Percentiles rank a stretch among this genome's conserved stretches.
These are phyloP conservation scores for Ptychodera flava DNA, from an alignment of 35 echinoderm and acorn worm species.

Conservation along the genomic window DNA sequence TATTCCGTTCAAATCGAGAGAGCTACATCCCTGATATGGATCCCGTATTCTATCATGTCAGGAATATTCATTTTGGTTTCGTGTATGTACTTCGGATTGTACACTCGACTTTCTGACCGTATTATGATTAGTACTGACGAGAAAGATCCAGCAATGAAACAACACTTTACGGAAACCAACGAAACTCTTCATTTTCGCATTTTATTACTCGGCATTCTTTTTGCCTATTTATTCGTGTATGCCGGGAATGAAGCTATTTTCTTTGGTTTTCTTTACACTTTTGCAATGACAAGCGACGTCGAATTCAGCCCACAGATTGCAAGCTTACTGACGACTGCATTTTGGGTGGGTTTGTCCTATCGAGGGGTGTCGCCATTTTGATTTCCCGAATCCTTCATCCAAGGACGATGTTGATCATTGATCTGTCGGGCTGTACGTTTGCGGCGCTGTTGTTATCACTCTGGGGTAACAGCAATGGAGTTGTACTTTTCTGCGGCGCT, in stretches of 20 bases:
- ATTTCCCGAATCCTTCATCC: slow-evolving; percentile 54
- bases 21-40: no score
- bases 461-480: slow-evolving; percentile 13
- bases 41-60: no score
- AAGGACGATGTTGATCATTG: slow-evolving; percentile 49
- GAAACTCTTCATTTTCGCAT: no score
- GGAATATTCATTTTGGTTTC: no score
- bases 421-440: slow-evolving; percentile 36
- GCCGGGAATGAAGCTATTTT: slow-evolving; percentile 66
- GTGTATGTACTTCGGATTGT: no score
- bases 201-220: no score
- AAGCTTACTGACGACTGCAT: slow-evolving; percentile 40
- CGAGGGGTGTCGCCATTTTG: slow-evolving; percentile 65
- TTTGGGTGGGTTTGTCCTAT: slow-evolving; percentile 72
- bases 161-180: no score
- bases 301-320: slow-evolving; percentile 19
- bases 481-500: slow-evolving; percentile 53
- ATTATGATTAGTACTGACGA: no score
- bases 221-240: no score
- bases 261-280: slow-evolving; percentile 64
- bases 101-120: no score
- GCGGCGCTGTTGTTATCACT: slow-evolving; percentile 28
- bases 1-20: no score
- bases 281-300: slow-evolving; percentile 20
- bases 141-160: no score